These are phyloP conservation scores for Paedocypris micromegethes DNA, from an alignment of 2,797 vertebrate genomes.

Conservation along the genomic window DNA sequence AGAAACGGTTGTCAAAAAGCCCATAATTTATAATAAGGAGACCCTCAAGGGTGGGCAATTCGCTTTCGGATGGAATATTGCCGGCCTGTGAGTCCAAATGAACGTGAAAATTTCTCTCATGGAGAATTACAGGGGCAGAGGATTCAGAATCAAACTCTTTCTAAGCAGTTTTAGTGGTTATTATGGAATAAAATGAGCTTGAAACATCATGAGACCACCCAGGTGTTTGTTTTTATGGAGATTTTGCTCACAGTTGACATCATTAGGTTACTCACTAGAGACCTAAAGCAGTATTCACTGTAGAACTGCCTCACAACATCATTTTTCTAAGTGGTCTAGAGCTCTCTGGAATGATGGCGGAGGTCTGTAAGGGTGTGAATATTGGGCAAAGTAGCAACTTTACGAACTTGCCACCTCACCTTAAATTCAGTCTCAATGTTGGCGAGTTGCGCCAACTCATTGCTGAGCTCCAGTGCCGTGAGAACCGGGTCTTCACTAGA, in stretches of 20 bases:
- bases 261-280: too few relatives aligned
- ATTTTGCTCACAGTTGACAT: too few relatives aligned
- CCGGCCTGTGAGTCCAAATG: conserved; percentile 17
- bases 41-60: conserved; percentile 32
- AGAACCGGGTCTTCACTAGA: conserved; percentile 81
- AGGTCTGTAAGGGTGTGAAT: too few relatives aligned
- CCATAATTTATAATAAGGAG: conserved; percentile 32
- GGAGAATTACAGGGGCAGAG: conserved; percentile 13
- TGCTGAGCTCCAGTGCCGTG: conserved; percentile 78
- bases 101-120: conserved; percentile 11
- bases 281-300: too few relatives aligned
- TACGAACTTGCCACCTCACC: conserved; percentile 64
- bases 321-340: too few relatives aligned
- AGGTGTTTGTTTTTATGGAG: too few relatives aligned
- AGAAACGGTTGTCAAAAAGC: conserved; percentile 31
- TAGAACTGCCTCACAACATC: too few relatives aligned
- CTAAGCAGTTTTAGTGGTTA: conserved; percentile 18
- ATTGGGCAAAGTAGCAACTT: too few relatives aligned
- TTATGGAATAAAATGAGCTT: conserved; percentile 33
- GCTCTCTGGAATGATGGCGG: too few relatives aligned
- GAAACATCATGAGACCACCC: conserved; percentile 22
- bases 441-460: conserved; percentile 77
- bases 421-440: conserved; percentile 85
- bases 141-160: conserved; percentile 18
- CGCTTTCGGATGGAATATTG: conserved; percentile 21